Evolutionary conservation across 2,888 invertebrate genomes (phyloP).

Genomic region (Plagodis dolabraria): DNA sequence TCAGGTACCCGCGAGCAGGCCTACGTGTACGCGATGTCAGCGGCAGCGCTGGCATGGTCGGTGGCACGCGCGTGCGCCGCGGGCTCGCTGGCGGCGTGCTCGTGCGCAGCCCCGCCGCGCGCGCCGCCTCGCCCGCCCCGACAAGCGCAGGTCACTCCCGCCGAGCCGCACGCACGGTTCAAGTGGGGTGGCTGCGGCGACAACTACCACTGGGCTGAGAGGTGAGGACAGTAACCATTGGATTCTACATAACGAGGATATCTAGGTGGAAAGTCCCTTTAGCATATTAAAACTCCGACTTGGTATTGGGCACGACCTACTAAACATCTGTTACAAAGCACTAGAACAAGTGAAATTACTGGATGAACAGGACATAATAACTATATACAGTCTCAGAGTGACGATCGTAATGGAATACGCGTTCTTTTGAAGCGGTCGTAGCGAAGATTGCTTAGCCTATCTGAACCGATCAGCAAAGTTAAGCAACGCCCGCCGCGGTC

Average conservation of each 20-base stretch:
- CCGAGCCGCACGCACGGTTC: conserved; percentile 89
- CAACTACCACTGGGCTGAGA: conserved; percentile 89
- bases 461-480: no score
- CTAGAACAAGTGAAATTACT: no score
- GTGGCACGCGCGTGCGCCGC: conserved; percentile 91
- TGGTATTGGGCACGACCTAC: no score
- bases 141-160: conserved; percentile 87
- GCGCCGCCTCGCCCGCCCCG: conserved; percentile 84
- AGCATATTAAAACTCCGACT: no score
- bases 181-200: conserved; percentile 96
- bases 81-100: conserved; percentile 90
- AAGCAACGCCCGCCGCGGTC: no score
- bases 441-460: no score
- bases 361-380: no score
- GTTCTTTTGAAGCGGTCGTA: no score
- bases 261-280: no score
- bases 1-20: conserved; percentile 94
- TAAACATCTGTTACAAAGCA: no score
- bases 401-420: no score
- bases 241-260: background rate
- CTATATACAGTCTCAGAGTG: no score
- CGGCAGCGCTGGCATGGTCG: conserved; percentile 91
- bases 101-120: conserved; percentile 90
- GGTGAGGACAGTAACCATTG: conserved; percentile 46
- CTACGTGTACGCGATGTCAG: conserved; percentile 92